Conservation (phyloP, 2,888 invertebrate species). For the Agonopterix alstromeriana region DNA sequence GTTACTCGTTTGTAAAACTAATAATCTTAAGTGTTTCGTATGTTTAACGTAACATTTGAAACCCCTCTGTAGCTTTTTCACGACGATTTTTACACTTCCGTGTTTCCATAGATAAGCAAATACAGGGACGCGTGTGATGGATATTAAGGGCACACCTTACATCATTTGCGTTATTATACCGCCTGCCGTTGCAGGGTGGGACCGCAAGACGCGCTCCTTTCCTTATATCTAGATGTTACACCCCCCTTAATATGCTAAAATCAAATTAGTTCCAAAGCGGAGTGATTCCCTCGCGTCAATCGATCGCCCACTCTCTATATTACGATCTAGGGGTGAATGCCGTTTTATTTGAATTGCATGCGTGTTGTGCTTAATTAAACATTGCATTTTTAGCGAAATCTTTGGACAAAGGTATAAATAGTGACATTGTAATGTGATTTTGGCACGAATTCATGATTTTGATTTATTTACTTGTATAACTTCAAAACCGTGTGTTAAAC, state of each 20-base stretch:
- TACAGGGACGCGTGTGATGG: slow-evolving; percentile 74
- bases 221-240: slow-evolving; percentile 68
- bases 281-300: slow-evolving; percentile 63
- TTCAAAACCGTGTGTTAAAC: no score
- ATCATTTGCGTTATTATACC: slow-evolving; percentile 74
- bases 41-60: slow-evolving; percentile 42
- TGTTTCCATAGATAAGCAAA: slow-evolving; percentile 75
- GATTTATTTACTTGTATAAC: no score
- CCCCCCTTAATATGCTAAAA: slow-evolving; percentile 76
- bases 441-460: no score
- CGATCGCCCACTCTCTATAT: slow-evolving; percentile 62
- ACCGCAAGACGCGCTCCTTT: slow-evolving; percentile 60
- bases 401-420: no score
- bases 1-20: slow-evolving; percentile 24
- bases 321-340: slow-evolving; percentile 35
- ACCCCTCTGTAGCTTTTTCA: slow-evolving; percentile 45
- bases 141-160: slow-evolving; percentile 77
- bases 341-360: slow-evolving; percentile 42
- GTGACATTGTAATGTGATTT: no score
- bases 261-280: slow-evolving; percentile 74
- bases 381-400: slow-evolving; percentile 9
- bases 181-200: slow-evolving; percentile 18
- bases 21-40: slow-evolving; percentile 62
- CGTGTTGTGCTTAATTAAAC: slow-evolving; percentile 39
- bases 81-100: slow-evolving; percentile 75